These are phyloP conservation scores for Idaea dimidiata DNA, from an alignment of 2,888 invertebrate species.

Conservation along the genomic window DNA sequence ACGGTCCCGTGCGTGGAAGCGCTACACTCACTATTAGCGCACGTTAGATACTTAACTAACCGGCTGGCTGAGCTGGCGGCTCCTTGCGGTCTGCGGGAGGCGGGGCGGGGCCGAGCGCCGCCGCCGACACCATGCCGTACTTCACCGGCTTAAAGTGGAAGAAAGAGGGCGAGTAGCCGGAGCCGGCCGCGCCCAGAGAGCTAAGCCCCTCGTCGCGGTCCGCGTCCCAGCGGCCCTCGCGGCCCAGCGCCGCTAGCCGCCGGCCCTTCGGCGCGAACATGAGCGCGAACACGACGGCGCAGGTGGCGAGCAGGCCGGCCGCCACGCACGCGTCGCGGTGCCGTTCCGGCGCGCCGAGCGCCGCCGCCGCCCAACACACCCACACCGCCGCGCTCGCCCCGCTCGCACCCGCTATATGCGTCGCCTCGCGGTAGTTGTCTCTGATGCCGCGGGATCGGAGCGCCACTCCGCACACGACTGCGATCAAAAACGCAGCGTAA, in stretches of 20 bases:
- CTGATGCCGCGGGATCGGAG: constrained; percentile 93
- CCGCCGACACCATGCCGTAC: constrained; percentile 85
- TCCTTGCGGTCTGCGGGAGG: constrained; percentile 77
- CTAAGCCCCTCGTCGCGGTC: constrained; percentile 92
- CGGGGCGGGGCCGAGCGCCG: constrained; percentile 59
- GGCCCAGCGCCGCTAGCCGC: constrained; percentile 94
- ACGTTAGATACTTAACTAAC: constrained; percentile 79
- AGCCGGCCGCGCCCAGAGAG: constrained; percentile 87
- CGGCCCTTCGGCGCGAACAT: constrained; percentile 97
- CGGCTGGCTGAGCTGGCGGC: constrained; percentile 78
- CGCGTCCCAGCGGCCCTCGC: constrained; percentile 91
- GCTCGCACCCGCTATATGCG: constrained; percentile 94
- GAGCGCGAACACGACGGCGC: constrained; percentile 91
- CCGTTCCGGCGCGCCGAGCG: constrained; percentile 87
- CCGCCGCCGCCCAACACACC: constrained; percentile 92
- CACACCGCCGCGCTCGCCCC: constrained; percentile 93
- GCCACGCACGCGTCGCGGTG: constrained; percentile 94
- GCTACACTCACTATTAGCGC: constrained; percentile 74
- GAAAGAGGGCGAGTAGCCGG: constrained; percentile 94
- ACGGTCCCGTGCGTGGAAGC: constrained; percentile 59
- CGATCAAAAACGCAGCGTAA: constrained; percentile 91
- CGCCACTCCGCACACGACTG: constrained; percentile 91
- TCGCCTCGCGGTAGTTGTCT: constrained; percentile 96
- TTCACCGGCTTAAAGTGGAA: constrained; percentile 95
- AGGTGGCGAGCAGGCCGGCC: constrained; percentile 92